Percentiles rank a stretch among this genome's conserved stretches.
phyloP scores from a whole-genome alignment of 2,888 invertebrate species.

The Anoplius nigerrimus region DNA sequence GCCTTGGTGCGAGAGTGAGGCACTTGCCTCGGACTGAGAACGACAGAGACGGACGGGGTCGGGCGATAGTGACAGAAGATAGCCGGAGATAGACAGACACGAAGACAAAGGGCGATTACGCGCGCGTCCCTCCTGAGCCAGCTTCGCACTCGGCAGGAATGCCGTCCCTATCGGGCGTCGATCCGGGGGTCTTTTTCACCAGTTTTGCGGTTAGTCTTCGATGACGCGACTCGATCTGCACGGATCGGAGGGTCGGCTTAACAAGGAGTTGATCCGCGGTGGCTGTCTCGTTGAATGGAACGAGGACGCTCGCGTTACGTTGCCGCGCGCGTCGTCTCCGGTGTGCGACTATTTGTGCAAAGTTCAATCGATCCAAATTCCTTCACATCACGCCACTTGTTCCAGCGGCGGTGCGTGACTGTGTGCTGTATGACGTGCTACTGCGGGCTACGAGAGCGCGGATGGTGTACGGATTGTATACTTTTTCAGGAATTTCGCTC shows the following conservation, averaged over 20 bases:
- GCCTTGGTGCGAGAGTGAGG: not conserved
- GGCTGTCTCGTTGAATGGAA: no score
- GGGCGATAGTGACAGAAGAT: not conserved
- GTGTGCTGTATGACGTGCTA: constrained; percentile 35
- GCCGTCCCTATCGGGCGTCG: no score
- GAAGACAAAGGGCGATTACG: not conserved
- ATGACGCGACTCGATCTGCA: not conserved
- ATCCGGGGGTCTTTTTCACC: no score
- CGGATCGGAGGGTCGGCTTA: no score
- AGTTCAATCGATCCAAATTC: constrained; percentile 64
- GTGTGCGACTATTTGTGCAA: constrained; percentile 56
- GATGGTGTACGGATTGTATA: constrained; percentile 16
- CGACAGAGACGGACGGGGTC: constrained; percentile 1
- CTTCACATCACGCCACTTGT: constrained; percentile 60
- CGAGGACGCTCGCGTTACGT: no score
- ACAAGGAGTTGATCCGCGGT: no score
- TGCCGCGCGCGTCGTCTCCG: not conserved
- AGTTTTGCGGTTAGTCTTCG: no score
- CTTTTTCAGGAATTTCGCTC: not conserved
- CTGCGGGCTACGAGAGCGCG: constrained; percentile 20
- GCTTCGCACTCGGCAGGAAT: no score
- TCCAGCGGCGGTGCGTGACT: constrained; percentile 47
- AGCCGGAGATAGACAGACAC: constrained; percentile 1
- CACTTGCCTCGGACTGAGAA: not conserved
- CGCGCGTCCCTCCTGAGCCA: not conserved